Conservation (phyloP, 1,140 invertebrate genomes). For the Tetragonula clypearis region DNA sequence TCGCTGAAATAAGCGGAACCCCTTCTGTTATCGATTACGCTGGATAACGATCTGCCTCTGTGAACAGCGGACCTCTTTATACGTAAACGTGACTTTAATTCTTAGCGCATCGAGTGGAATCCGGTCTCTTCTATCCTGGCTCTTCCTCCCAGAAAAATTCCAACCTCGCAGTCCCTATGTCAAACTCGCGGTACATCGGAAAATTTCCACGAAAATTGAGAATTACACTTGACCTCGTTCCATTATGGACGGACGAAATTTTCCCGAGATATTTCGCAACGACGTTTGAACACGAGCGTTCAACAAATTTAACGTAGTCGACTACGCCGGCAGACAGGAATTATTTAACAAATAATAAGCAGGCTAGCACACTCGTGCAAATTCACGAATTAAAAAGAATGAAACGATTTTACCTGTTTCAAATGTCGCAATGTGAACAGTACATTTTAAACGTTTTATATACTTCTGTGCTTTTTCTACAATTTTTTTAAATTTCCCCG, state of each 20-base stretch:
- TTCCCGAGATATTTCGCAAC: no score
- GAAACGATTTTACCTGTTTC: no score
- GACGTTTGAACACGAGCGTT: no score
- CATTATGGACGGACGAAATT: background rate
- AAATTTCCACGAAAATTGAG: background rate
- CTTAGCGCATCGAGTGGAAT: background rate
- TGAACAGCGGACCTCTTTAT: slow-evolving; percentile 13
- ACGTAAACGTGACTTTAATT: slow-evolving; percentile 41
- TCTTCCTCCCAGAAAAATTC: background rate
- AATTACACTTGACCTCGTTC: background rate
- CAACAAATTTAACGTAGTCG: background rate
- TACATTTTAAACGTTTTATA: no score
- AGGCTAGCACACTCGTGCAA: no score
- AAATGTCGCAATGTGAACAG: no score
- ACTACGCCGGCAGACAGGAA: background rate
- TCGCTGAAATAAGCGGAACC: slow-evolving; percentile 25
- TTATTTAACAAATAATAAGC: background rate
- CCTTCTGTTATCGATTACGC: slow-evolving; percentile 27
- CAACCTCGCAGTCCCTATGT: background rate
- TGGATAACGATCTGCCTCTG: slow-evolving; percentile 15
- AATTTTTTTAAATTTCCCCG: no score
- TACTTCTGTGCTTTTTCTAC: no score
- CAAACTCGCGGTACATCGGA: background rate
- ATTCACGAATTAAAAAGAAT: no score
- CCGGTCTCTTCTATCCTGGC: background rate